Conservation (phyloP, 1,140 invertebrate species). For the Drosophila ironensis region DNA sequence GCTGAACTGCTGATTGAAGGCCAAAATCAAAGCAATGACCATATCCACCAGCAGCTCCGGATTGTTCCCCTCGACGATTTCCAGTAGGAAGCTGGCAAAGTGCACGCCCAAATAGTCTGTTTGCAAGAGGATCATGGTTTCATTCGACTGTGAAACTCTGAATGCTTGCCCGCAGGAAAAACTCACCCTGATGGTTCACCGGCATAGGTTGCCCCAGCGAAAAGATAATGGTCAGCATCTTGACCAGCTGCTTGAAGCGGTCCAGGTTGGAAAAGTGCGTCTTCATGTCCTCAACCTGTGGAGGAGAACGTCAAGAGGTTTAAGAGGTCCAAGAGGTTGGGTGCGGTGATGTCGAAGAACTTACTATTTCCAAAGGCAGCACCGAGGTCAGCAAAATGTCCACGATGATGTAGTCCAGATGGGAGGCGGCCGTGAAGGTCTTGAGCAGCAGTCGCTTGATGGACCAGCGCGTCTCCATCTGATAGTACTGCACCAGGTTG, state of each 20-base stretch:
- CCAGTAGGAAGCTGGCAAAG: slow-evolving; percentile 90
- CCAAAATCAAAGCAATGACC: slow-evolving; percentile 91
- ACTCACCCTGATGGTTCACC: slow-evolving; percentile 89
- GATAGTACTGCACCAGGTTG: slow-evolving; percentile 93
- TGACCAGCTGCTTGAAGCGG: slow-evolving; percentile 83
- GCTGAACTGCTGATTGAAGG: slow-evolving; percentile 94
- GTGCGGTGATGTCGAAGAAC: not conserved
- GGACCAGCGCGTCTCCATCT: slow-evolving; percentile 94
- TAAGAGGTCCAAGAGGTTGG: not conserved
- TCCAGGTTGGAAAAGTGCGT: slow-evolving; percentile 77
- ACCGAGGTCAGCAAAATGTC: slow-evolving; percentile 92
- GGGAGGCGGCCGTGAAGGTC: slow-evolving; percentile 93
- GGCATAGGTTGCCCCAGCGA: slow-evolving; percentile 94
- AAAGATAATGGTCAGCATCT: slow-evolving; percentile 92
- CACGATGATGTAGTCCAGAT: slow-evolving; percentile 89
- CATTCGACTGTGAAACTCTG: not conserved
- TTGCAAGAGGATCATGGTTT: slow-evolving; percentile 62
- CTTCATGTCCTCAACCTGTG: slow-evolving; percentile 80
- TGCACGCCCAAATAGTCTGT: slow-evolving; percentile 90
- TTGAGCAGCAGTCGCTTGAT: slow-evolving; percentile 90
- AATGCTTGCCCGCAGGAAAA: not conserved
- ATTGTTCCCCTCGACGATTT: slow-evolving; percentile 89
- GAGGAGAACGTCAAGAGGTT: too few species aligned
- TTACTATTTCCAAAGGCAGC: slow-evolving; percentile 92
- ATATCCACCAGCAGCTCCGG: slow-evolving; percentile 91